Evolutionary conservation across 2,888 invertebrate genomes (phyloP), one percentile per base, ranked within the genome.

Genomic region (Chrysolina oricalcia): DNA sequence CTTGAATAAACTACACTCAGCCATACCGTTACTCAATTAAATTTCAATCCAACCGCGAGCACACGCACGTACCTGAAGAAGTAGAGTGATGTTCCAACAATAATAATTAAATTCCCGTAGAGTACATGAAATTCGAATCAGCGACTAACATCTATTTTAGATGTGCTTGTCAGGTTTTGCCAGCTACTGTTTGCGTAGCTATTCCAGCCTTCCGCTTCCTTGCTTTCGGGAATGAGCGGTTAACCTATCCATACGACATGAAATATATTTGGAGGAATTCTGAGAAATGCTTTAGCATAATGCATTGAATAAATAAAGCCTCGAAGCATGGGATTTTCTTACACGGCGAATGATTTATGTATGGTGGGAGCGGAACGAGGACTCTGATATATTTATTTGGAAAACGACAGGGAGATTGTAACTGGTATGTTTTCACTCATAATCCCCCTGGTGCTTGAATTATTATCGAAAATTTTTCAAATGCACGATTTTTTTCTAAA

Each of bases 191-290:
- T 73, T 73, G 50, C 63, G n/a, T 62, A 63, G 63, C 40, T 73
- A 69, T 73, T 69, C 73, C 64, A 64, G 69, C 46, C 56, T 65
- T 65, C 43, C 69, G 70, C 70, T 73, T 73, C 59, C 70, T 62
- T 27, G 59, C 64, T 73, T 64, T 56, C 23, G 65, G 59, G 43
- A 73, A 64, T 56, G 70, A 43, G 73, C 46, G 70, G 71, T 71
- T 73, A 73, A 70, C 70, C 70, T 56, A 69, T n/a, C 63, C 73
- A 65, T 73, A 53, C 70, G 73, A 73, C 73, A 73, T 23, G 63
- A 65, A 73, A 73, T 69, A 73, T 73, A 70, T 73, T 73, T 27
- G 69, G 27, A 64, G 65, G 68, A 69, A 64, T 73, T 70, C 43
- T 70, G 73, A 56, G 65, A 59, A 73, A 69, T 64, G 68, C 63